Conservation (phyloP, 2,888 invertebrate species). For the Buathra laborator region DNA sequence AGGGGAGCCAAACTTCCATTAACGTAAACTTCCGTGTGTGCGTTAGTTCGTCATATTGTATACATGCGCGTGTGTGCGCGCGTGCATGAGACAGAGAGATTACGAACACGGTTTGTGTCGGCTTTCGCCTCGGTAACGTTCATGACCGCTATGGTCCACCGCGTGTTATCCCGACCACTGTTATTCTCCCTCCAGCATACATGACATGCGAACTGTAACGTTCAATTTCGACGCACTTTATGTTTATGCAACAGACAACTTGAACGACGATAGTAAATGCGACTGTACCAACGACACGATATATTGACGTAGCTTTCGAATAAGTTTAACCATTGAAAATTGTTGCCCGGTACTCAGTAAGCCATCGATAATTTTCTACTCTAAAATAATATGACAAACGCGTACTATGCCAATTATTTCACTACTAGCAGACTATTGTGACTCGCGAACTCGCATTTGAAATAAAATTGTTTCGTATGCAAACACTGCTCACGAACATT, state of each 20-base stretch:
- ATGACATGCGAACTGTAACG: slow-evolving; percentile 26
- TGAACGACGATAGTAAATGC: slow-evolving; percentile 7
- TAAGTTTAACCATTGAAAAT: neutral
- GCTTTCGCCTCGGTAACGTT: slow-evolving; percentile 44
- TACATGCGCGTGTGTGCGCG: neutral
- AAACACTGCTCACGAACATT: too few relatives aligned
- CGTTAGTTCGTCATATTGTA: neutral
- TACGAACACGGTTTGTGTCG: slow-evolving; percentile 42
- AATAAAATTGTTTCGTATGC: too few relatives aligned
- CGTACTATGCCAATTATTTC: neutral
- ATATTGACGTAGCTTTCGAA: slow-evolving; percentile 7
- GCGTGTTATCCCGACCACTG: slow-evolving; percentile 27
- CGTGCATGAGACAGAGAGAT: slow-evolving; percentile 25
- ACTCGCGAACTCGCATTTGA: neutral
- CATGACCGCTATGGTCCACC: slow-evolving; percentile 40
- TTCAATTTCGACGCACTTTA: slow-evolving; percentile 45
- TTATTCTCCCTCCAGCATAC: slow-evolving; percentile 38
- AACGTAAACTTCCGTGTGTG: slow-evolving; percentile 22
- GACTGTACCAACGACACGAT: neutral
- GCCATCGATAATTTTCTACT: neutral
- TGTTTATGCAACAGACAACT: slow-evolving; percentile 38
- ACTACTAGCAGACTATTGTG: neutral
- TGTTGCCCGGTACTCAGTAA: neutral
- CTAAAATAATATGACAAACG: neutral
- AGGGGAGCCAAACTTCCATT: slow-evolving; percentile 6